Percentiles rank a stretch among this genome's conserved stretches.
These are phyloP conservation scores for Lordiphosa collinella DNA, from an alignment of 1,140 invertebrate genomes.

Conservation along the genomic window DNA sequence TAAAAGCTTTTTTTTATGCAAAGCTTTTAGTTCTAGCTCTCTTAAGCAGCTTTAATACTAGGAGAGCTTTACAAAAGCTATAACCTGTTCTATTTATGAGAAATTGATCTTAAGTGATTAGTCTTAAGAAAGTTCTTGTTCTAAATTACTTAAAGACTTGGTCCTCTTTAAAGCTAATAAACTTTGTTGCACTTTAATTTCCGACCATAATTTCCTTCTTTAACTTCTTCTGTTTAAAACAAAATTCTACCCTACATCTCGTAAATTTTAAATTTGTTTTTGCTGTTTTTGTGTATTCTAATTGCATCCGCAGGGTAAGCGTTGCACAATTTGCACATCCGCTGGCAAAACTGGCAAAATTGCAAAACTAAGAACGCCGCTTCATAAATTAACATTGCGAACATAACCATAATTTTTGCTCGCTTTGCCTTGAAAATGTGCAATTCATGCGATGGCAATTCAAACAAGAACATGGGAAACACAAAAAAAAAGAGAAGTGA, in stretches of 20 bases:
- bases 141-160: too few relatives aligned
- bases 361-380: slow-evolving; percentile 21
- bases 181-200: too few relatives aligned
- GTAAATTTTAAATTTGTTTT: slow-evolving; percentile 8
- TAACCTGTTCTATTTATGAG: too few relatives aligned
- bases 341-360: slow-evolving; percentile 15
- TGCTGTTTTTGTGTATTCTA: slow-evolving; percentile 42
- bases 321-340: slow-evolving; percentile 38
- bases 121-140: too few relatives aligned
- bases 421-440: slow-evolving; percentile 44
- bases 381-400: slow-evolving; percentile 13
- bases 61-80: too few relatives aligned
- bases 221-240: too few relatives aligned
- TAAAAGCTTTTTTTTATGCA: too few relatives aligned
- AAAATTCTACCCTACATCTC: slow-evolving; percentile 4
- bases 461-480: slow-evolving; percentile 27
- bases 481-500: slow-evolving; percentile 17
- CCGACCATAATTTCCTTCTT: too few relatives aligned
- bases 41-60: too few relatives aligned
- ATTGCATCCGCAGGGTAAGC: slow-evolving; percentile 61
- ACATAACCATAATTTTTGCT: slow-evolving; percentile 54
- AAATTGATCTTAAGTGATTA: too few relatives aligned
- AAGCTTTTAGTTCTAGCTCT: too few relatives aligned
- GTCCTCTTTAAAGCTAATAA: too few relatives aligned
- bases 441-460: slow-evolving; percentile 68